phyloP scores from a whole-genome alignment of 2,888 invertebrate species.

The Chamaedrilus cognettii region DNA sequence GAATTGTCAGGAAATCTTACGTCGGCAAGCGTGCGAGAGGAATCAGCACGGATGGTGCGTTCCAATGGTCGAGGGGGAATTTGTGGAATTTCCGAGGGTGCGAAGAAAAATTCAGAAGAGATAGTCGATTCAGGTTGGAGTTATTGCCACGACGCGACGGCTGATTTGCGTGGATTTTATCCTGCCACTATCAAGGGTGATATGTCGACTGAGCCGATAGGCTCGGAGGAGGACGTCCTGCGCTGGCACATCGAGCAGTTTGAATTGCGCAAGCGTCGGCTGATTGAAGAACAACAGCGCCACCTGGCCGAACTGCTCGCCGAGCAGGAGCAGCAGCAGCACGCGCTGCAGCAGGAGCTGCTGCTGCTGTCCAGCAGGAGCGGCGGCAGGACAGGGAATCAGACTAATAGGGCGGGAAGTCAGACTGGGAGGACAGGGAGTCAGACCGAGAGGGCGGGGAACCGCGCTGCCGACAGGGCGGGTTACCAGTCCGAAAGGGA shows the following conservation, averaged over 20 bases:
- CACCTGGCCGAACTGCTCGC: slow-evolving; percentile 44
- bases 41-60: not conserved
- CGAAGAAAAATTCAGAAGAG: too few relatives aligned
- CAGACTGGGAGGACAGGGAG: too few relatives aligned
- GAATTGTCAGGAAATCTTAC: not conserved
- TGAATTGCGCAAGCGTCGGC: slow-evolving; percentile 40
- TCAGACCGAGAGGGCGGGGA: too few relatives aligned
- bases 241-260: slow-evolving; percentile 44
- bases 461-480: too few relatives aligned
- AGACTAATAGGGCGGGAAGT: too few relatives aligned
- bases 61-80: not conserved
- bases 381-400: too few relatives aligned
- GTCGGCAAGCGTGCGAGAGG: not conserved
- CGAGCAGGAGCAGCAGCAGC: slow-evolving; percentile 69
- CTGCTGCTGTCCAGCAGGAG: not conserved
- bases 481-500: too few relatives aligned
- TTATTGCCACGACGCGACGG: too few relatives aligned
- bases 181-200: not conserved
- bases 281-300: slow-evolving; percentile 35
- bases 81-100: not conserved
- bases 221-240: slow-evolving; percentile 16
- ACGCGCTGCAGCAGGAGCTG: slow-evolving; percentile 52
- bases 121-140: too few relatives aligned
- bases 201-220: not conserved
- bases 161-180: too few relatives aligned